A percentile compares a stretch with the other conserved stretches of the same genome.
Conservation (phyloP, 1,140 invertebrate species). For the Drosophila pectinifera region DNA sequence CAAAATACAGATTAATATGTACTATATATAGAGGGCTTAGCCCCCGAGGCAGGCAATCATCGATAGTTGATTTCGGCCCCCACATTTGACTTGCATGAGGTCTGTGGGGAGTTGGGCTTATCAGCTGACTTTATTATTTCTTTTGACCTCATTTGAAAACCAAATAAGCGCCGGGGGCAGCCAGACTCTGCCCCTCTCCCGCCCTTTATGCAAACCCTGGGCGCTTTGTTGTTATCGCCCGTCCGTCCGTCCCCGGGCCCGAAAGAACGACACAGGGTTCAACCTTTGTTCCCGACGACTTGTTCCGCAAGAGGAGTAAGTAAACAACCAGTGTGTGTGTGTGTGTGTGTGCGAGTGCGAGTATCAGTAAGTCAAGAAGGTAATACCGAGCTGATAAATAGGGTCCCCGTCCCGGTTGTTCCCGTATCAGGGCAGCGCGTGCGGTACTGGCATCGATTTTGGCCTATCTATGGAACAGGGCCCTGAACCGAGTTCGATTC, state of each 20-base stretch:
- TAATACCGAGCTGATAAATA: slow-evolving; percentile 51
- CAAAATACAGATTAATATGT: slow-evolving; percentile 1
- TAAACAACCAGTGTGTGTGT: slow-evolving; percentile 9
- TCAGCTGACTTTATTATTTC: slow-evolving; percentile 59
- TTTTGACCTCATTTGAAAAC: slow-evolving; percentile 82
- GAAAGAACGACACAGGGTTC: slow-evolving; percentile 46
- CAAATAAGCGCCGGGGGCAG: slow-evolving; percentile 60
- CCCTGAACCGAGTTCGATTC: slow-evolving; percentile 54
- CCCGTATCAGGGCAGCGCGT: slow-evolving; percentile 25
- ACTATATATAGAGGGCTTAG: slow-evolving; percentile 13
- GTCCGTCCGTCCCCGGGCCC: not conserved
- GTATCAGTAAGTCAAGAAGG: slow-evolving; percentile 50
- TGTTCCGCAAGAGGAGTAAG: slow-evolving; percentile 19
- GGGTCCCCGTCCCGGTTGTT: slow-evolving; percentile 14
- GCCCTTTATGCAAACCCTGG: slow-evolving; percentile 44
- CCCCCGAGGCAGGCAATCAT: slow-evolving; percentile 42
- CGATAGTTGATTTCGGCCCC: slow-evolving; percentile 34
- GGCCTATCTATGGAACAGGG: slow-evolving; percentile 39
- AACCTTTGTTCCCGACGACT: slow-evolving; percentile 57
- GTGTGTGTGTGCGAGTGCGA: slow-evolving; percentile 1
- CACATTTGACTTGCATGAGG: slow-evolving; percentile 48
- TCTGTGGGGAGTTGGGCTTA: slow-evolving; percentile 44
- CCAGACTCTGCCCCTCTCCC: slow-evolving; percentile 8
- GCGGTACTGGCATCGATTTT: slow-evolving; percentile 14
- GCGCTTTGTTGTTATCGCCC: slow-evolving; percentile 33